Conservation (phyloP, 2,797 vertebrate genomes). For the Clarias fuscus region DNA sequence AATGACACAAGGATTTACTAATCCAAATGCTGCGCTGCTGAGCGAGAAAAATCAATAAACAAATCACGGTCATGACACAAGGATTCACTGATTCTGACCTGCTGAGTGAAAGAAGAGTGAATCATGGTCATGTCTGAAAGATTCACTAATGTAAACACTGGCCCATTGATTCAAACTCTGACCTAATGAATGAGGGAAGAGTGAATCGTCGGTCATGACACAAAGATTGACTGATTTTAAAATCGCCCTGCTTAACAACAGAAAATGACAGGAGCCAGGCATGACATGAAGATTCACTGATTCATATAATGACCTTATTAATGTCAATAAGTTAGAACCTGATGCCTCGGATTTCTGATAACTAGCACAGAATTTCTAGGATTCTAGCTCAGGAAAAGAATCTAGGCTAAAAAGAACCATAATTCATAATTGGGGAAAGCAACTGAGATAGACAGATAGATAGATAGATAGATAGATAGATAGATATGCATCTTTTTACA, state of each 20-base stretch:
- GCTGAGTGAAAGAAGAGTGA: too few relatives aligned
- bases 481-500: neutral
- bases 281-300: neutral
- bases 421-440: too few relatives aligned
- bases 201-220: neutral
- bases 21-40: neutral
- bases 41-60: neutral
- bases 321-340: neutral
- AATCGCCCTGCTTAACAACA: neutral
- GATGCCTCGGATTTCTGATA: neutral
- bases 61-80: neutral
- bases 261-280: neutral
- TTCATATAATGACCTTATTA: neutral
- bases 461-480: neutral
- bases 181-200: neutral
- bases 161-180: neutral
- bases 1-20: neutral
- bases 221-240: neutral
- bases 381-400: neutral
- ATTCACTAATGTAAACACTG: neutral
- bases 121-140: neutral
- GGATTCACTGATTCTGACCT: neutral
- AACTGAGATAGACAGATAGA: too few relatives aligned
- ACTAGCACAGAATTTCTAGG: neutral
- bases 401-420: neutral